Evolutionary conservation across 2,113 vertebrate species (phyloP).

Genomic region (Pitta sordida): DNA sequence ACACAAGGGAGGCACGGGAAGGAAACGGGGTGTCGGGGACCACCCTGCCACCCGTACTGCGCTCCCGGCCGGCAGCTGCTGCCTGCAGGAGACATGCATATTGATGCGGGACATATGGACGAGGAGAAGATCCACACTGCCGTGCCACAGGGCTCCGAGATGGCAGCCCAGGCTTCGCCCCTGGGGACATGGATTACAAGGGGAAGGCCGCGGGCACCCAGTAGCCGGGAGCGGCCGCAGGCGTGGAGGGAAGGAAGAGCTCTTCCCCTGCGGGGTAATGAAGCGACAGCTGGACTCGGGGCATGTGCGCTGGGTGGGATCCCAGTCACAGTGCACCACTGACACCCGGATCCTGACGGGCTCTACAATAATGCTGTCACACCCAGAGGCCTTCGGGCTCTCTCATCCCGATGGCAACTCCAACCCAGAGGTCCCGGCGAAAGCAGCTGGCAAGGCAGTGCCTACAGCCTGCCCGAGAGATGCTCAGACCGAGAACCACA

Average conservation of each 20-base stretch:
- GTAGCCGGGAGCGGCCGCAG: neutral
- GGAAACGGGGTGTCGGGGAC: neutral
- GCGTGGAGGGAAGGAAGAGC: neutral
- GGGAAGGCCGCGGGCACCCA: neutral
- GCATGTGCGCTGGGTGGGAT: accelerated
- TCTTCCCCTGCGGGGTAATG: accelerated
- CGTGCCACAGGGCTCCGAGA: neutral
- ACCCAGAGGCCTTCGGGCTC: neutral
- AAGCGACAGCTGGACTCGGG: neutral
- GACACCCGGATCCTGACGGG: neutral
- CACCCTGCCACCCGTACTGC: neutral
- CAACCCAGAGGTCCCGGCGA: neutral
- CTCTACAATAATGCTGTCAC: neutral
- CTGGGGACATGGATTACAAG: neutral
- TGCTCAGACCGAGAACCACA: neutral
- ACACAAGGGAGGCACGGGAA: neutral
- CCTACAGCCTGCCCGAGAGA: neutral
- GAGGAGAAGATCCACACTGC: neutral
- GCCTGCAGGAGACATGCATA: neutral
- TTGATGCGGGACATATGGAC: neutral
- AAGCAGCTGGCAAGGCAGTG: neutral
- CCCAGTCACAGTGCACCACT: neutral
- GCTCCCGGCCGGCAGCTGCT: neutral
- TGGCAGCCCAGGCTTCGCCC: neutral
- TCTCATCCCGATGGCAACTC: neutral